Base-by-base conservation (phyloP, 2,113 vertebrate species). In the Thalassoma bifasciatum region DNA sequence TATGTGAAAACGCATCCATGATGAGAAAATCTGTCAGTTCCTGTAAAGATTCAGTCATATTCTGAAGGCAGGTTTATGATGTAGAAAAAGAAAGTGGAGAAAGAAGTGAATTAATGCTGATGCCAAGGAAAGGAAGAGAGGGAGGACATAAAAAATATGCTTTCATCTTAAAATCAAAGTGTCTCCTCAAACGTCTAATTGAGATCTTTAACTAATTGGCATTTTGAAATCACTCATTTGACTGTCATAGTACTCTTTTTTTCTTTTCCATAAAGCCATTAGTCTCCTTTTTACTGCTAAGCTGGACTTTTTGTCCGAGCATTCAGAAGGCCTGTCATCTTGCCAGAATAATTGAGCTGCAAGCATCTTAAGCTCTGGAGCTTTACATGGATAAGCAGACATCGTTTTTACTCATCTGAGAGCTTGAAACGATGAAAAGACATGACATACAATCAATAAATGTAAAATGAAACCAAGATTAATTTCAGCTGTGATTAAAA, bases 401-500 rank as follows among this genome's bases (percentile, higher is more conserved):
- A 79, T 82, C 62, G 50, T 71, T 83, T 75, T 66, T 68, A 75
- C 54, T 81, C 51, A 61, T 84, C 85, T 47, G 38, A 64, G 61
- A 66, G 67, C 79, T 77, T 57, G 26, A 56, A 56, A 62, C 62
- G 77, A 85, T 81, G 75, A 69, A 81, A 75, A 73, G 78, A 70
- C 76, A 76, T 58, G 86, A 46, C 84, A 75, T 79, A 63, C 71
- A 47, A 88, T 87, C 86, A 66, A 86, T 85, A 86, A 34, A 82
- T 74, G 73, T 57, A 79, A 84, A 84, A 86, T 86, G 36, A 85
- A 84, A 75, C 36, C n/a, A 38, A 70, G 60, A 56, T 82, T 73
- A 51, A 73, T 81, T 81, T 65, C 2, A 49, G 63, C 36, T 11
- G 19, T 5, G 24, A 79, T 68, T n/a, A 64, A 76, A 77, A 75